phyloP scores from a whole-genome alignment of 2,113 vertebrate species.

The Mirza zaza region DNA sequence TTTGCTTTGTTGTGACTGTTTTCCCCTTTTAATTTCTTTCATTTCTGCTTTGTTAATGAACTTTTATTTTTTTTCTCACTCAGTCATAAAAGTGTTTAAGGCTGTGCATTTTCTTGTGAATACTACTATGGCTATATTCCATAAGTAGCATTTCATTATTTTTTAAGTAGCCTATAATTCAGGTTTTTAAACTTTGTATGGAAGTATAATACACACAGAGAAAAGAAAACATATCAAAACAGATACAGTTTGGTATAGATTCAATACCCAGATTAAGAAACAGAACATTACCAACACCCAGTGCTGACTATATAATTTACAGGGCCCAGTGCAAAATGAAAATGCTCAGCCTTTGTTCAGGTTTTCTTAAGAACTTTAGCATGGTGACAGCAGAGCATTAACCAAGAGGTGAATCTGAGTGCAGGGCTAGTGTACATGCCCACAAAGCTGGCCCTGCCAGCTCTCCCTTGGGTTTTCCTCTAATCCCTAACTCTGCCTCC shows the following conservation, averaged over 20 bases:
- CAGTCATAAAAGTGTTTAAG: neutral
- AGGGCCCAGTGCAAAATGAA: neutral
- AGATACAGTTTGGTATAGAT: neutral
- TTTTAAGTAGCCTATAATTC: neutral
- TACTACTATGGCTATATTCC: neutral
- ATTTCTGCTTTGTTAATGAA: conserved; percentile 13
- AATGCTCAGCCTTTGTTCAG: neutral
- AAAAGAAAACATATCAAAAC: neutral
- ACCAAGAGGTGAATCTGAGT: neutral
- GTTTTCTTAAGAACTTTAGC: neutral
- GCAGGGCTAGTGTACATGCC: neutral
- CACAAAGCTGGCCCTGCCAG: neutral
- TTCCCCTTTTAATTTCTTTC: neutral
- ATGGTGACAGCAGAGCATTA: neutral
- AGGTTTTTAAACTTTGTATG: neutral
- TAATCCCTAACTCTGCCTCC: neutral
- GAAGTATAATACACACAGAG: neutral
- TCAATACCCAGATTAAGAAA: neutral
- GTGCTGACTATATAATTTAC: neutral
- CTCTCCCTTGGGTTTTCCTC: no score
- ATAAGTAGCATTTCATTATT: neutral
- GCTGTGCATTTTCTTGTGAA: neutral
- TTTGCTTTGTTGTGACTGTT: neutral
- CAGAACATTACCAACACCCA: neutral
- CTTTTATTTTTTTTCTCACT: neutral